Evolutionary conservation across 2,797 vertebrate genomes (phyloP), one percentile per base, ranked within the genome.

Genomic region (Gadopsis marmoratus): DNA sequence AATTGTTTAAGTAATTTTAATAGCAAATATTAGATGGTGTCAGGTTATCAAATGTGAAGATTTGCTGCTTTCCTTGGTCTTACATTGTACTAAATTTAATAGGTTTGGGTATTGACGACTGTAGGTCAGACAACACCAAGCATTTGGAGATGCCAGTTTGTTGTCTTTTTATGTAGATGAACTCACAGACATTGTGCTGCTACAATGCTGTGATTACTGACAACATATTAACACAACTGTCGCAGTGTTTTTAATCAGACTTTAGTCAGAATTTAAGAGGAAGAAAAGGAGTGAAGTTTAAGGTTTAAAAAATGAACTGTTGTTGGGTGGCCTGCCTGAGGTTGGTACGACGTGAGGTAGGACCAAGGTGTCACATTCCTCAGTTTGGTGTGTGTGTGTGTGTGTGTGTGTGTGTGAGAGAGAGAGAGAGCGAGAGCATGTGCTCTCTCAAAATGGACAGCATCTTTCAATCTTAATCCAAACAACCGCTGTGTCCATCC

Each of bases 331-430:
- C 83, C 92, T 82, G 81, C 76, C 78, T 82, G 87, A 88, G 82
- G 74, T 80, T 82, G 79, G 85, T 92, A 89, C 29, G 76, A 93
- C 90, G 91, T 94, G 93, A 90, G 83, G 86, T 95, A 79, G 86
- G 88, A 94, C 81, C 78, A 82, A 92, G 90, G 95, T 94, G 95
- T 91, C 86, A 95, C 93, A 96, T 96, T 96, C 95, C 96, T 93
- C 95, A 94, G 92, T 88, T 91, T 94, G 93, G 93, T 93, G 95
- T 92, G 88, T 85, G 88, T 90, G 71, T 26, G 26, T 26, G 71
- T 26, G 26, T 26, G 26, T 26, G 26, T 26, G 26, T 26, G 26
- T 26, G 26, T 26, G 26, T 1, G 26, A 26, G 26, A 26, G 26
- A 26, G 26, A 26, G 26, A 26, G 26, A 26, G 26, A 26, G 26